These are phyloP conservation scores for Zaprionus nigranus DNA, from an alignment of 1,140 invertebrate species.

Conservation along the genomic window DNA sequence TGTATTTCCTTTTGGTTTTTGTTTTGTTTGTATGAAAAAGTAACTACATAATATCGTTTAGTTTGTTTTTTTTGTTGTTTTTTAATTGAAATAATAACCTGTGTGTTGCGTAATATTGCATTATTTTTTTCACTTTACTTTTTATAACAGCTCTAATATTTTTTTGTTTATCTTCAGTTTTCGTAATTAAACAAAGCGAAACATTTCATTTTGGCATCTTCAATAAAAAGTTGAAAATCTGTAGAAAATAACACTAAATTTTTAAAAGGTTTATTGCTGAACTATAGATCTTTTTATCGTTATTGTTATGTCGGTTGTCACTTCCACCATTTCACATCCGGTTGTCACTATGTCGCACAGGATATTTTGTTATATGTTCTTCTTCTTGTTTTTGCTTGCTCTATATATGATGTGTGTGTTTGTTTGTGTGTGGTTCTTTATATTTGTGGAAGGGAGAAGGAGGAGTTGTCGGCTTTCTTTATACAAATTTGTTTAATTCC, in stretches of 20 bases:
- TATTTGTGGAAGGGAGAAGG: conserved; percentile 8
- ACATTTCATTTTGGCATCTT: conserved; percentile 55
- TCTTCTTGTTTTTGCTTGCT: conserved; percentile 9
- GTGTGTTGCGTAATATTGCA: conserved; percentile 43
- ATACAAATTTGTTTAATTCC: conserved; percentile 77
- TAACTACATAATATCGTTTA: conserved; percentile 63
- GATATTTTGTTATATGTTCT: conserved; percentile 13
- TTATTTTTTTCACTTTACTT: conserved; percentile 21
- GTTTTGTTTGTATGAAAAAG: conserved; percentile 49
- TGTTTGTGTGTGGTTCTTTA: conserved; percentile 1
- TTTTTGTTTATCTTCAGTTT: conserved; percentile 35
- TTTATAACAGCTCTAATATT: conserved; percentile 54
- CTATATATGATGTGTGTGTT: conserved; percentile 7
- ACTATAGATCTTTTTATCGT: conserved; percentile 13
- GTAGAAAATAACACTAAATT: conserved; percentile 41
- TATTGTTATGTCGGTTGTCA: conserved; percentile 8
- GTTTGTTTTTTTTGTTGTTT: conserved; percentile 29
- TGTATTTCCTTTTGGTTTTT: conserved; percentile 19
- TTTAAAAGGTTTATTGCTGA: conserved; percentile 46
- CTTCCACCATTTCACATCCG: conserved; percentile 15
- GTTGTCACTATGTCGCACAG: conserved; percentile 27
- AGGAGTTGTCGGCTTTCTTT: conserved; percentile 63
- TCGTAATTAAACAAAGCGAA: conserved; percentile 41
- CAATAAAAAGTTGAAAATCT: conserved; percentile 39
- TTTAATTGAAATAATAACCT: conserved; percentile 65